Evolutionary conservation across 2,113 vertebrate genomes (phyloP).

Genomic region (Grus americana): DNA sequence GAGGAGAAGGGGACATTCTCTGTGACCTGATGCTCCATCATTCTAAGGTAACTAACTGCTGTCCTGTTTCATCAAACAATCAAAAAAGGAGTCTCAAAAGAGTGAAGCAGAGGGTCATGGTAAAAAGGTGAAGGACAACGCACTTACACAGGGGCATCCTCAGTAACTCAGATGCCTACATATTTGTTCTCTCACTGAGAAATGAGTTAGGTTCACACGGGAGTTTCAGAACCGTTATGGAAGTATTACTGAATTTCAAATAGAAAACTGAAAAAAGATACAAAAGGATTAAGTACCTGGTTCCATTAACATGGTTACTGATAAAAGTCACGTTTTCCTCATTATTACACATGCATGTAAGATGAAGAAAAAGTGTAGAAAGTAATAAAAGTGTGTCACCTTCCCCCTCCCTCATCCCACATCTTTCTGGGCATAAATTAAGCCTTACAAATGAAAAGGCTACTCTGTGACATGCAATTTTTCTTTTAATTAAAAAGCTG

Average conservation of each 20-base stretch:
- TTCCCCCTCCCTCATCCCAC: slow-evolving; percentile 64
- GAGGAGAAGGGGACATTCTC: not conserved
- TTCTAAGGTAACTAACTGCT: not conserved
- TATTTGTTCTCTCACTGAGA: slow-evolving; percentile 34
- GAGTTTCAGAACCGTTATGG: slow-evolving; percentile 62
- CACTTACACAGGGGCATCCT: slow-evolving; percentile 28
- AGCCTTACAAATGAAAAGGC: slow-evolving; percentile 75
- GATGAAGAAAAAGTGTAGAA: slow-evolving; percentile 77
- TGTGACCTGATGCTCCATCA: not conserved
- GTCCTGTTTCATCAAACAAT: not conserved
- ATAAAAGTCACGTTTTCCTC: slow-evolving; percentile 77
- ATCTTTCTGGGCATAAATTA: slow-evolving; percentile 73
- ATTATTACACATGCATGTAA: slow-evolving; percentile 78
- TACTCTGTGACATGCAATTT: slow-evolving; percentile 91
- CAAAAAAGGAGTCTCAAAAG: not conserved
- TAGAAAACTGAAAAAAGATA: slow-evolving; percentile 76
- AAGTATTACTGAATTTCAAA: slow-evolving; percentile 67
- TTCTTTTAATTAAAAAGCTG: slow-evolving; percentile 81
- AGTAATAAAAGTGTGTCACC: slow-evolving; percentile 76
- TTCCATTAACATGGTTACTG: slow-evolving; percentile 78
- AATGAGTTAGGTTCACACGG: not conserved
- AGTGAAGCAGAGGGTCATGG: slow-evolving; percentile 19
- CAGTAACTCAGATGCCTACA: slow-evolving; percentile 19
- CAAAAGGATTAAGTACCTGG: slow-evolving; percentile 73
- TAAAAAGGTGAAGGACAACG: not conserved